A percentile compares a stretch with the other conserved stretches of the same genome.
Conservation (phyloP, 2,888 invertebrate species). For the Melieria omissa region DNA sequence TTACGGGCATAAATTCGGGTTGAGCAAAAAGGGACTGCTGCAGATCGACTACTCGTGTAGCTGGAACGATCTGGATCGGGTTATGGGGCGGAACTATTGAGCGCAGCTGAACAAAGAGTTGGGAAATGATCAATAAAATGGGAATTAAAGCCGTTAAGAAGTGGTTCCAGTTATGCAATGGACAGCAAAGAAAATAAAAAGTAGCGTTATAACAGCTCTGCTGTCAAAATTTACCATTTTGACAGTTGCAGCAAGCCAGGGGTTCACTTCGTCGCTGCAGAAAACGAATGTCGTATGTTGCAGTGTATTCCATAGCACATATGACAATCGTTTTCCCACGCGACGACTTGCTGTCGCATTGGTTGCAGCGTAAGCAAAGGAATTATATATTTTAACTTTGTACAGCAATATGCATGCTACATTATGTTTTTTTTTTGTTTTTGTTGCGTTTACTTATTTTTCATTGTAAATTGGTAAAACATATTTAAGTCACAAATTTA, state of each 20-base stretch:
- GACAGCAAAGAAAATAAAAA: not conserved
- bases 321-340: too few species aligned
- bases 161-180: not conserved
- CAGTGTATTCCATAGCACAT: too few species aligned
- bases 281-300: too few species aligned
- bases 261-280: too few species aligned
- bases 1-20: constrained; percentile 70
- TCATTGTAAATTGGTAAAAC: not conserved
- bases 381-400: too few species aligned
- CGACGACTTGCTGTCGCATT: too few species aligned
- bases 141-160: not conserved
- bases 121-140: not conserved
- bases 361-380: too few species aligned
- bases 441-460: not conserved
- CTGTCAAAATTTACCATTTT: too few species aligned
- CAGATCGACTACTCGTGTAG: constrained; percentile 86
- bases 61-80: constrained; percentile 83
- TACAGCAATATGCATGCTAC: not conserved
- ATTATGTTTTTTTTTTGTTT: constrained; percentile 12
- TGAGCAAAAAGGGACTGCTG: constrained; percentile 81
- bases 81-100: constrained; percentile 69
- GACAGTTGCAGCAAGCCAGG: too few species aligned
- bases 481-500: constrained; percentile 18
- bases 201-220: too few species aligned
- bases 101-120: not conserved